Conservation (phyloP, 2,888 invertebrate species). For the Leptinotarsa haldemani region DNA sequence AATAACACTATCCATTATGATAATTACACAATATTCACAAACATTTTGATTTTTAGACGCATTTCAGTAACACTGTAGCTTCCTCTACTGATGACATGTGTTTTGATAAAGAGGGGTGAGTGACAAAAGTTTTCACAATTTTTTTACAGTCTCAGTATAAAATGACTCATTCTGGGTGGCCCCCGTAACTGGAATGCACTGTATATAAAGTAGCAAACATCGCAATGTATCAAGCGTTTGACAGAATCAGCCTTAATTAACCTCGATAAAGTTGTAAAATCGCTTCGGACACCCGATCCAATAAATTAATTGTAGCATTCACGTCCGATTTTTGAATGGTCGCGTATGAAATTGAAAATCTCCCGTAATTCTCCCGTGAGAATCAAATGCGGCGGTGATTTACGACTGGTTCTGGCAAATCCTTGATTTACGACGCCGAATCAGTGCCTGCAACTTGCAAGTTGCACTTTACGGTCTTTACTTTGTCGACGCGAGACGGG, state of each 20-base stretch:
- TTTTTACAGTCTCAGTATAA: no score
- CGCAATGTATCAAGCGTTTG: constrained; percentile 48
- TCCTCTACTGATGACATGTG: no score
- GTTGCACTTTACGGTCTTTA: constrained; percentile 15
- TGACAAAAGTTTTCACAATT: no score
- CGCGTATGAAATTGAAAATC: constrained; percentile 45
- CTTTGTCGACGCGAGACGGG: background rate
- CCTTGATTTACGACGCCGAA: constrained; percentile 38
- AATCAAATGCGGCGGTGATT: constrained; percentile 42
- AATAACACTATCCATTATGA: no score
- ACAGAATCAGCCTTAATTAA: constrained; percentile 49
- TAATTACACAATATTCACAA: no score
- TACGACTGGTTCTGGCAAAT: constrained; percentile 40
- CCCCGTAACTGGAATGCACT: no score
- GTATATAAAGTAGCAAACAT: no score
- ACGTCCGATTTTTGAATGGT: constrained; percentile 42
- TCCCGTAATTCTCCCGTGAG: constrained; percentile 41
- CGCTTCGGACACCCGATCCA: constrained; percentile 38
- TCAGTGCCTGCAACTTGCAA: background rate
- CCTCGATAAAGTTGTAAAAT: constrained; percentile 49
- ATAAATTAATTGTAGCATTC: constrained; percentile 48
- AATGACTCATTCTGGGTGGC: no score
- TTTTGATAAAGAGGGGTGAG: no score
- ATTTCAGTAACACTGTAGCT: no score
- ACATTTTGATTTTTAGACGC: no score